Evolutionary conservation across 92 coral and sea anemone species (phyloP), one percentile per base, ranked within the genome.

Genomic region (Palythoa grandis): DNA sequence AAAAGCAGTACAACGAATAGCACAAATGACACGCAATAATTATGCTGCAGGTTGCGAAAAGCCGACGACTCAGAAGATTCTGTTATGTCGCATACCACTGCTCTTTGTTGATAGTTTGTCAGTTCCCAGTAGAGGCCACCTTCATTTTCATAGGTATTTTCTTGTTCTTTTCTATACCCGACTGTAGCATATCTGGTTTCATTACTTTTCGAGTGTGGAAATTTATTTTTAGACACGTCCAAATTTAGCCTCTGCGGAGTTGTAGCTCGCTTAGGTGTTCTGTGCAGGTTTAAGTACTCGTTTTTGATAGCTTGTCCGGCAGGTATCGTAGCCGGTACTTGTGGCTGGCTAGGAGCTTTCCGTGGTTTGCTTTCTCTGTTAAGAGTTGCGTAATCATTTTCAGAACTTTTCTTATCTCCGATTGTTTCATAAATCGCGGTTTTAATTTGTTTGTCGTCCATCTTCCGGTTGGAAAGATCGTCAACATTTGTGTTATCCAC

Each of bases 71-170:
- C 73, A 12, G 85, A 80, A 43, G 40, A 16, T 22, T 52, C 15
- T n/a, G 43, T 7, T 14, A 3, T 12, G 9, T 79, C 84, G 24
- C 17, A 20, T 13, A 8, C 3, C 43, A 11, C 11, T 3, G 73
- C 12, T 40, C 20, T 37, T n/a, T 69, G n/a, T 65, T 80, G 85
- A 65, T 65, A 65, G 63, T 24, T 47, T 4, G 74, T 66, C 58
- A 80, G 22, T 52, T 80, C 85, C 22, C 74, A 43, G 52, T 80
- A 80, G 19, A 80, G 85, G 72, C n/a, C 40, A 6, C 15, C 47
- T 29, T 80, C 85, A 68, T 65, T 22, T 15, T 80, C 85, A 20
- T 80, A 80, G 3, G 85, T 50, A 24, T 15, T 67, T 14, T 80
- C 85, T 48, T 74, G 85, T 53, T 23, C 63, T 22, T 43, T 61